Percentiles rank a stretch among this genome's conserved stretches.
Conservation (phyloP, 2,113 vertebrate species). For the Ptyas mucosa region DNA sequence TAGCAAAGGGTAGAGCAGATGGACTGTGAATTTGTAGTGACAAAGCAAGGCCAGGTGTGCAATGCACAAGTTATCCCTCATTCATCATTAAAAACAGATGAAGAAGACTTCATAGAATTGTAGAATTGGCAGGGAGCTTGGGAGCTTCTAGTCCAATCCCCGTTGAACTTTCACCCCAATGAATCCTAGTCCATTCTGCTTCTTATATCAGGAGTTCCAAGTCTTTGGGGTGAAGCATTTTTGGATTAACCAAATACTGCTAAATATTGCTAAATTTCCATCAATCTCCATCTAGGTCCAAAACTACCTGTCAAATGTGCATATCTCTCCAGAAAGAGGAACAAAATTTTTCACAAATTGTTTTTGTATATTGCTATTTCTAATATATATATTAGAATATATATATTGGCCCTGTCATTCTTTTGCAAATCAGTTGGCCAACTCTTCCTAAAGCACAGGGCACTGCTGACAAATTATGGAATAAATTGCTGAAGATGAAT, state of each 20-base stretch:
- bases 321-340: not conserved
- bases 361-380: not conserved
- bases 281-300: not conserved
- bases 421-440: not conserved
- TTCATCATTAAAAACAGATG: not conserved
- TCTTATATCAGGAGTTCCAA: not conserved
- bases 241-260: not conserved
- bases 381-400: too few species aligned
- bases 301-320: not conserved
- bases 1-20: not conserved
- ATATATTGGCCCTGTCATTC: not conserved
- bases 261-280: not conserved
- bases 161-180: not conserved
- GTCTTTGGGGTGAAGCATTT: not conserved
- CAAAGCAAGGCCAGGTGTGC: not conserved
- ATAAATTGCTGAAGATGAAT: not conserved
- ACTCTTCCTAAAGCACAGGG: not conserved
- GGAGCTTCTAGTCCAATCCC: not conserved
- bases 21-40: not conserved
- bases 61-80: not conserved
- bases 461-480: not conserved
- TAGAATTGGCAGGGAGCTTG: not conserved
- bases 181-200: not conserved
- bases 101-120: not conserved
- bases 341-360: not conserved